phyloP scores from a whole-genome alignment of 2,888 invertebrate species.

The Tuta absoluta region DNA sequence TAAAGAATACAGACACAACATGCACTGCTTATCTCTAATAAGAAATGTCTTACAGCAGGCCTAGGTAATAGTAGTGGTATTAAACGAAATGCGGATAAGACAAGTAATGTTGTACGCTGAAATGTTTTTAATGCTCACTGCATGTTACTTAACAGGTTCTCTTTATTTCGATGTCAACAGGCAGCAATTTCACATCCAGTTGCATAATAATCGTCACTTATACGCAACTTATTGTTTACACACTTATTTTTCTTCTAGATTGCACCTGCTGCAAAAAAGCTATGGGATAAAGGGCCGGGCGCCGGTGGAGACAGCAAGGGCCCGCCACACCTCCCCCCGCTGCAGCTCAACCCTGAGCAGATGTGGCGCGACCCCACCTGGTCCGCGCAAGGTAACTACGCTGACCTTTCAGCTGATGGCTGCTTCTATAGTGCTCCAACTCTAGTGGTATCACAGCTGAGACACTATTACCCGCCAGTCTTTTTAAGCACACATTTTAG shows the following conservation, averaged over 20 bases:
- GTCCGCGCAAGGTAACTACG: conserved; percentile 90
- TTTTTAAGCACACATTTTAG: too few relatives aligned
- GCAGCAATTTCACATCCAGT: not conserved
- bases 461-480: too few relatives aligned
- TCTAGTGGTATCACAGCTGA: too few relatives aligned
- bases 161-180: not conserved
- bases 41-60: too few relatives aligned
- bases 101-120: too few relatives aligned
- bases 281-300: conserved; percentile 91
- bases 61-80: too few relatives aligned
- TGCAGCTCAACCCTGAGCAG: conserved; percentile 86
- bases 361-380: conserved; percentile 97
- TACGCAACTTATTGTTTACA: not conserved
- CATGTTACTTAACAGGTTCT: too few relatives aligned
- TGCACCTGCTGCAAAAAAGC: conserved; percentile 95
- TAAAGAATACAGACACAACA: too few relatives aligned
- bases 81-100: too few relatives aligned
- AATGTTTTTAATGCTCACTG: too few relatives aligned
- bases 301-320: conserved; percentile 89
- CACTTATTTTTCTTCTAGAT: conserved; percentile 80
- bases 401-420: not conserved
- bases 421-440: not conserved
- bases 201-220: not conserved
- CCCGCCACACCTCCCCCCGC: conserved; percentile 86
- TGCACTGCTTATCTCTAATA: too few relatives aligned